Percentiles rank a stretch among this genome's conserved stretches.
Evolutionary conservation across 2,113 vertebrate species (phyloP).

Genomic region (Pavo muticus): DNA sequence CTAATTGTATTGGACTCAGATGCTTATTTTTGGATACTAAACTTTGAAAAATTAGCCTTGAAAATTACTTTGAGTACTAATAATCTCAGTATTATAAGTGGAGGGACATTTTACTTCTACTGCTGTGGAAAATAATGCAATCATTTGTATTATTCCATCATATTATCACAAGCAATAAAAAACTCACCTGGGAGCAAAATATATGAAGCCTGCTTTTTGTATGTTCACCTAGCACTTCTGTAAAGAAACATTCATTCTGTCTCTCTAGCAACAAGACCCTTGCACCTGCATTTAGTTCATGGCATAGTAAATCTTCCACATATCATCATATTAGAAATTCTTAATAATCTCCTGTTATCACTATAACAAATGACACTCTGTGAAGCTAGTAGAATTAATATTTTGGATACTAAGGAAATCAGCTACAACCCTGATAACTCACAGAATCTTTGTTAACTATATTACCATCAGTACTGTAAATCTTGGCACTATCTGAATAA

Average conservation of each 20-base stretch:
- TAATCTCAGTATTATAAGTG: background rate
- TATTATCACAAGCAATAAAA: background rate
- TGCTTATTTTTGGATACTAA: background rate
- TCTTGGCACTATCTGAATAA: background rate
- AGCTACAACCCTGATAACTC: background rate
- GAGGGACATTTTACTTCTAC: background rate
- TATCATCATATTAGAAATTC: background rate
- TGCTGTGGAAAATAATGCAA: background rate
- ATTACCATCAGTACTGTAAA: background rate
- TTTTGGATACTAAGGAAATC: background rate
- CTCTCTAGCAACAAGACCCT: background rate
- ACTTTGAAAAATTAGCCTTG: background rate
- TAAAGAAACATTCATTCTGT: background rate
- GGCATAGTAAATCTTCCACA: background rate
- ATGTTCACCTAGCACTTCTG: background rate
- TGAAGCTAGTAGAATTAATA: background rate
- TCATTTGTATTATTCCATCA: background rate
- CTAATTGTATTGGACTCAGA: too few relatives aligned
- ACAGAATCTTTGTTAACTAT: background rate
- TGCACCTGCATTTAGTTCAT: background rate
- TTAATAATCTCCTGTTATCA: background rate
- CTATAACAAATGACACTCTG: background rate
- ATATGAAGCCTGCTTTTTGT: background rate
- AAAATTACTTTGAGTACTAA: background rate
- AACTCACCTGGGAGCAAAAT: background rate